A percentile compares a stretch with the other conserved stretches of the same genome.
These are phyloP conservation scores for Kryptolebias marmoratus DNA, from an alignment of 2,113 vertebrate genomes.

Conservation along the genomic window DNA sequence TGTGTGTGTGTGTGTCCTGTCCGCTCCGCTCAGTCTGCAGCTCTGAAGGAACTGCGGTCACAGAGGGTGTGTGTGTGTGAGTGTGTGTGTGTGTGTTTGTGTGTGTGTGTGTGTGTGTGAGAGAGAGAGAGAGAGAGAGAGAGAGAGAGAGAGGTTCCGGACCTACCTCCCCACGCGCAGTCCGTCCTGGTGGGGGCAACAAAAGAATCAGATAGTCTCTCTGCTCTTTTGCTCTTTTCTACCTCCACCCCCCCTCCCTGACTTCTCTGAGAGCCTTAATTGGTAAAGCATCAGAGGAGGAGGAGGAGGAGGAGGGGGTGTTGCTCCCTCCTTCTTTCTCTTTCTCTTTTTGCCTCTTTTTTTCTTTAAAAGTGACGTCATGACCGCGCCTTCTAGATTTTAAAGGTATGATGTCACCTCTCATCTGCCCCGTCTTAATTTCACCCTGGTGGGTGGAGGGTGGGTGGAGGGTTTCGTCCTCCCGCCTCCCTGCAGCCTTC, in stretches of 20 bases:
- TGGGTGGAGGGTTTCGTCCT: neutral
- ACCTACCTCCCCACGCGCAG: slow-evolving; percentile 70
- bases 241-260: slow-evolving; percentile 44
- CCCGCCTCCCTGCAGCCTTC: neutral
- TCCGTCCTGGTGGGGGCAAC: slow-evolving; percentile 69
- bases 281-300: slow-evolving; percentile 64
- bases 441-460: neutral
- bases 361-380: slow-evolving; percentile 71
- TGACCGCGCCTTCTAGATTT: slow-evolving; percentile 81
- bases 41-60: slow-evolving; percentile 21
- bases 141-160: slow-evolving; percentile 25
- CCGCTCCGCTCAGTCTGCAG: slow-evolving; percentile 50
- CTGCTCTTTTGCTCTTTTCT: slow-evolving; percentile 59
- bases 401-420: slow-evolving; percentile 81
- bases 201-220: slow-evolving; percentile 70
- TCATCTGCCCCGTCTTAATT: slow-evolving; percentile 32
- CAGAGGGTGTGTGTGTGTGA: slow-evolving; percentile 17
- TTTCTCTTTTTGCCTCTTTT: neutral
- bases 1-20: slow-evolving; percentile 5
- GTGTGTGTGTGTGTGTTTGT: neutral
- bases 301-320: slow-evolving; percentile 52
- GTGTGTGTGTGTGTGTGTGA: slow-evolving; percentile 31
- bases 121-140: no score
- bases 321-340: slow-evolving; percentile 20
- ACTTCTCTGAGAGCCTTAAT: slow-evolving; percentile 70